Conservation (phyloP, 2,113 vertebrate genomes). For the Lipophrys pholis region DNA sequence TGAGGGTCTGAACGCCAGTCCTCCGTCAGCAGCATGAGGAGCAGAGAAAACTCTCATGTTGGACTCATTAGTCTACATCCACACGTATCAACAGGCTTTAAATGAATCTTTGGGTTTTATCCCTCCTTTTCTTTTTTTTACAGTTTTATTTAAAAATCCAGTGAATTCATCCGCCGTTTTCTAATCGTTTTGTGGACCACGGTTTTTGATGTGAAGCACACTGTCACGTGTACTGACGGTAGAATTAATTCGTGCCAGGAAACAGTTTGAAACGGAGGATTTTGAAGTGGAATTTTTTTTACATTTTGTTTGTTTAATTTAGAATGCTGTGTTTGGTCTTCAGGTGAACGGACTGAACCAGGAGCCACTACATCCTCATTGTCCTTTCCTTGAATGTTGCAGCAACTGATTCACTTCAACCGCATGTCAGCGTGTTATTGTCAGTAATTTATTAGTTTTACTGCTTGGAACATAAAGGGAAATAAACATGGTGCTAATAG, state of each 20-base stretch:
- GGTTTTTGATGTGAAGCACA: not conserved
- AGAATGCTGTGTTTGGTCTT: not conserved
- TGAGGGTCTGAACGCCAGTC: too few relatives aligned
- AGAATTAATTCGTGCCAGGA: not conserved
- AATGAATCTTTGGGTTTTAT: too few relatives aligned
- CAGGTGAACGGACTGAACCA: constrained; percentile 1
- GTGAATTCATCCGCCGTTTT: constrained; percentile 10
- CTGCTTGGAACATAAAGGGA: constrained; percentile 55
- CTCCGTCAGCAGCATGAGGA: too few relatives aligned
- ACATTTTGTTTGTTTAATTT: not conserved
- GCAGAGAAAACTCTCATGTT: too few relatives aligned
- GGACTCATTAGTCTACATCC: too few relatives aligned
- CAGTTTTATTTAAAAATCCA: constrained; percentile 11
- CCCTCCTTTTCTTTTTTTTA: constrained; percentile 18
- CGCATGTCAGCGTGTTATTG: constrained; percentile 20
- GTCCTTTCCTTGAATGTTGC: constrained; percentile 7
- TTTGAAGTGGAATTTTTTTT: constrained; percentile 13
- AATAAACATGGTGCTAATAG: constrained; percentile 85
- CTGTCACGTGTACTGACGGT: not conserved
- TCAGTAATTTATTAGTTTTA: constrained; percentile 82
- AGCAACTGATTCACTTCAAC: constrained; percentile 5
- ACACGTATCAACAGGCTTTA: too few relatives aligned
- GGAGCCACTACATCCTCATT: not conserved
- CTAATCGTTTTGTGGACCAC: not conserved
- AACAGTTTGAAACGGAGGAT: not conserved